Evolutionary conservation across 2,797 vertebrate genomes (phyloP), one percentile per base, ranked within the genome.

Genomic region (Amphiprion clarkii): DNA sequence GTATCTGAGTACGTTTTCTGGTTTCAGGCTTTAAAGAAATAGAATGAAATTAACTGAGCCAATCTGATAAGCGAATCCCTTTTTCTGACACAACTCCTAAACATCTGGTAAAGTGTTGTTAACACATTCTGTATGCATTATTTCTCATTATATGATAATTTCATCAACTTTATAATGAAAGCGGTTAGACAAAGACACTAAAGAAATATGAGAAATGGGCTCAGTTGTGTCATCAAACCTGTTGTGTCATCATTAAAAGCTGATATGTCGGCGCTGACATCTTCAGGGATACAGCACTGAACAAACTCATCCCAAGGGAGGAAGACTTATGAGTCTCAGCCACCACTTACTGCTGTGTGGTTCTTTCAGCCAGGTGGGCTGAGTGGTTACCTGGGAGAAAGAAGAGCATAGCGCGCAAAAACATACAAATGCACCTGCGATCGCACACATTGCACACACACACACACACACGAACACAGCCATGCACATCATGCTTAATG

Each of bases 331-430:
- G 31, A 65, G 25, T 49, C 66, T 65, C 51, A 60, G 77, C 67
- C 33, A n/a, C 70, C 71, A 68, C 73, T 74, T 61, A 71, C 16
- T 66, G 27, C 25, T 68, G n/a, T 61, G 51, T 48, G 60, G 48
- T 55, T 78, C 72, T 67, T 85, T 62, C 71, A 79, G 77, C 79
- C 78, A 76, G 73, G 75, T 48, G 4, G 56, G 71, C 74, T 79
- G 76, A 91, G 84, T 81, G 86, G 84, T 85, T 81, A 81, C 83
- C 86, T 87, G 64, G 79, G 71, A 82, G 68, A 85, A 68, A 67
- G 66, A 36, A 44, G 57, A 71, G 62, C 23, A 40, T 16, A n/a
- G 31, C 70, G 72, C 78, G 72, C 78, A 76, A 33, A 69, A 73
- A 58, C 59, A 58, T 25, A 63, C 60, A 60, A 58, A 29, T 44